Percentiles rank a stretch among this genome's conserved stretches.
These are phyloP conservation scores for Contarinia nasturtii DNA, from an alignment of 1,140 invertebrate species.

Conservation along the genomic window DNA sequence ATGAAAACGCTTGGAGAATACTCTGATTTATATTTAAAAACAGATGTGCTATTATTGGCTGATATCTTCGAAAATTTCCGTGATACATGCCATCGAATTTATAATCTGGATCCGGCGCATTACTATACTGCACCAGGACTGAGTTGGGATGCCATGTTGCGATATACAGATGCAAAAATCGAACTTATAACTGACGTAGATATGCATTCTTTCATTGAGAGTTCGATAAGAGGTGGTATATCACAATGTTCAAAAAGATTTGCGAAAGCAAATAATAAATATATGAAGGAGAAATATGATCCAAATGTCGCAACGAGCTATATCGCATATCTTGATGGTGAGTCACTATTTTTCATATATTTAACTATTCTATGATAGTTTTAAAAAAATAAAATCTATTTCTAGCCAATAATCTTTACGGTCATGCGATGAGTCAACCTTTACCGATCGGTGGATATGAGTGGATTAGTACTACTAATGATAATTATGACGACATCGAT, in stretches of 20 bases:
- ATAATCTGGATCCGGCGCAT: slow-evolving; percentile 15
- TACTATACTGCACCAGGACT: slow-evolving; percentile 19
- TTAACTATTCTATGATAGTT: slow-evolving; percentile 14
- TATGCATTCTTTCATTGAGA: slow-evolving; percentile 23
- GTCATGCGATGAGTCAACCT: slow-evolving; percentile 24
- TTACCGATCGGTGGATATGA: slow-evolving; percentile 25
- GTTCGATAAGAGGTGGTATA: slow-evolving; percentile 21
- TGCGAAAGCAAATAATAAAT: slow-evolving; percentile 26
- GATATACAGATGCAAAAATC: slow-evolving; percentile 21
- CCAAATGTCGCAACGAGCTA: slow-evolving; percentile 12
- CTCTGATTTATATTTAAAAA: slow-evolving; percentile 24
- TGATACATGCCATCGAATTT: slow-evolving; percentile 11
- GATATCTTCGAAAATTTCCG: slow-evolving; percentile 30
- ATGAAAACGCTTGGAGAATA: slow-evolving; percentile 21
- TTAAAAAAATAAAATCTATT: slow-evolving; percentile 10
- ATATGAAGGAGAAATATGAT: slow-evolving; percentile 21
- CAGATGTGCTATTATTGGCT: slow-evolving; percentile 19
- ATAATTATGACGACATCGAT: slow-evolving; percentile 6
- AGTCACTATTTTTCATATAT: too few relatives aligned
- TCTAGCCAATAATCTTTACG: slow-evolving; percentile 33
- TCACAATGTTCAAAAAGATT: slow-evolving; percentile 19
- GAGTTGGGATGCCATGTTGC: slow-evolving; percentile 24
- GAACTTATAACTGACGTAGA: slow-evolving; percentile 27
- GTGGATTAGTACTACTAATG: slow-evolving; percentile 18
- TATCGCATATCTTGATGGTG: slow-evolving; percentile 26